Conservation (phyloP, 2,888 invertebrate genomes). For the Balanococcus diminutus region DNA sequence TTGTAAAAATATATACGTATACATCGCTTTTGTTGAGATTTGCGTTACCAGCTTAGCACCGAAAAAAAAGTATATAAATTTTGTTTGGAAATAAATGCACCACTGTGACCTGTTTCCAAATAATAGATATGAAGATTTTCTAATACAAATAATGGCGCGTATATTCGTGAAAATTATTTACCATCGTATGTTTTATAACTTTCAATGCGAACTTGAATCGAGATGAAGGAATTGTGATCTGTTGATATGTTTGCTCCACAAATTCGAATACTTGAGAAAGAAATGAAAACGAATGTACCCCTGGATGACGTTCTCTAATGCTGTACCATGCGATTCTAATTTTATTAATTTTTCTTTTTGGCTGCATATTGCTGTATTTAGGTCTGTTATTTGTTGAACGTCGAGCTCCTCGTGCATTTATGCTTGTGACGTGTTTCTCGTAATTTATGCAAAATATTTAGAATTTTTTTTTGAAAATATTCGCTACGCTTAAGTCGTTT, state of each 20-base stretch:
- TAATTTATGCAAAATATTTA: not conserved
- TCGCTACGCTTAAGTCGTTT: too few species aligned
- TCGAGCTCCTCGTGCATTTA: not conserved
- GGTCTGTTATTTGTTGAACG: not conserved
- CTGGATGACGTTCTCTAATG: not conserved
- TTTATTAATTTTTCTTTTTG: not conserved
- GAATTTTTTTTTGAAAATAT: not conserved
- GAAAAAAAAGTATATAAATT: conserved; percentile 10
- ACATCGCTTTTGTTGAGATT: too few species aligned
- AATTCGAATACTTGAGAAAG: too few species aligned
- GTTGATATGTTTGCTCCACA: not conserved
- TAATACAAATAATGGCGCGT: not conserved
- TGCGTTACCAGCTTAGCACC: not conserved
- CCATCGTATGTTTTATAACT: too few species aligned
- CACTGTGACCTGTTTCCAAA: not conserved
- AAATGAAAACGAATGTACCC: not conserved
- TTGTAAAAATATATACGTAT: not conserved
- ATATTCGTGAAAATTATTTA: too few species aligned
- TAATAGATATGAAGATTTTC: not conserved
- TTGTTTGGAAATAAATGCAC: not conserved
- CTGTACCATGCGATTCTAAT: not conserved
- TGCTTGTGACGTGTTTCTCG: not conserved
- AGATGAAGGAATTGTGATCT: not conserved
- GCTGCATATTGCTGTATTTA: not conserved
- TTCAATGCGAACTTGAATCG: not conserved